phyloP scores from a whole-genome alignment of 2,797 vertebrate genomes.

The Taenioides sp. region DNA sequence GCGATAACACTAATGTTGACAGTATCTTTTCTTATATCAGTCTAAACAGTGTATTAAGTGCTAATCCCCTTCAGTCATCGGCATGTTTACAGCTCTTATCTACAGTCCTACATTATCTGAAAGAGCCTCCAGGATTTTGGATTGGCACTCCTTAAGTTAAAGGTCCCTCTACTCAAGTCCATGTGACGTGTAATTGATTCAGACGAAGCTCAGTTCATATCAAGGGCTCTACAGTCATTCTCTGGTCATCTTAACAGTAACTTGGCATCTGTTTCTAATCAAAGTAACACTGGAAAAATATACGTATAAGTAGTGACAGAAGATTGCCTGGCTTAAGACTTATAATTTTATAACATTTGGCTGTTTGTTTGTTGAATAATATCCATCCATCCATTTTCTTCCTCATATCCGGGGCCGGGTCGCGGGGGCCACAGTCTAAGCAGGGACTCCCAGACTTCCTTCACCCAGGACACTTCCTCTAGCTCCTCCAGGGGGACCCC shows the following conservation, averaged over 20 bases:
- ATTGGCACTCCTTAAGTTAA: slow-evolving; percentile 24
- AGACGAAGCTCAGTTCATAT: slow-evolving; percentile 33
- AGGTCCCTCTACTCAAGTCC: slow-evolving; percentile 22
- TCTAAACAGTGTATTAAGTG: slow-evolving; percentile 36
- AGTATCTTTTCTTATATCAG: slow-evolving; percentile 43
- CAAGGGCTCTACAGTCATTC: slow-evolving; percentile 7
- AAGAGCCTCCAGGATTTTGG: slow-evolving; percentile 38
- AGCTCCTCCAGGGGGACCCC: too few species aligned
- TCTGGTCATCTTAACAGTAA: slow-evolving; percentile 12
- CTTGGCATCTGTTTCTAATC: slow-evolving; percentile 17
- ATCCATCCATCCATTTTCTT: too few species aligned
- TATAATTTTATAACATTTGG: too few species aligned
- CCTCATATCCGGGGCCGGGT: too few species aligned
- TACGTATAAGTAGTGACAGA: neutral
- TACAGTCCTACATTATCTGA: slow-evolving; percentile 30
- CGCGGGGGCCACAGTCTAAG: too few species aligned
- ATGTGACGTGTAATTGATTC: slow-evolving; percentile 26
- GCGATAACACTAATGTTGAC: slow-evolving; percentile 31
- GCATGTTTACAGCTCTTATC: slow-evolving; percentile 56
- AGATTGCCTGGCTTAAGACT: slow-evolving; percentile 5
- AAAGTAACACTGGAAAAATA: slow-evolving; percentile 34
- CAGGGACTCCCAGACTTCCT: too few species aligned
- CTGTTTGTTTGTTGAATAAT: too few species aligned
- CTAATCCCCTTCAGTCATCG: slow-evolving; percentile 60
- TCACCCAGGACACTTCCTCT: too few species aligned